Evolutionary conservation across 2,113 vertebrate species (phyloP).

Genomic region (Alethe castanea): DNA sequence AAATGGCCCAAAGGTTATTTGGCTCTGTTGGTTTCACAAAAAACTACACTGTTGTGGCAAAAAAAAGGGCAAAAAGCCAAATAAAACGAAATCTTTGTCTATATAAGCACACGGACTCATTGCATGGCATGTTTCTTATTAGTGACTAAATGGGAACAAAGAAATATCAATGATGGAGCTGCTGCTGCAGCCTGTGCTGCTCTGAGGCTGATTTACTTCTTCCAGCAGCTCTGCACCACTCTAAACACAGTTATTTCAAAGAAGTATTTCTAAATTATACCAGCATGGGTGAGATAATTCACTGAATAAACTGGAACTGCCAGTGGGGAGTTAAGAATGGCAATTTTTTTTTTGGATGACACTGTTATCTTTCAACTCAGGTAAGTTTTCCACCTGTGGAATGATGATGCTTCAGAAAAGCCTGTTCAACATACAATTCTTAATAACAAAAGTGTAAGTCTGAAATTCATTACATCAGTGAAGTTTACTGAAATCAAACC

Average conservation of each 20-base stretch:
- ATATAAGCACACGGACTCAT: background rate
- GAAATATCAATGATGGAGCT: background rate
- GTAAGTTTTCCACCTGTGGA: background rate
- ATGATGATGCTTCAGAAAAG: background rate
- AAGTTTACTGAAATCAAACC: background rate
- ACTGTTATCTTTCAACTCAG: background rate
- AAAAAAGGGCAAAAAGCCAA: background rate
- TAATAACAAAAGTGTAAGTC: background rate
- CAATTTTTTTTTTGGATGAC: background rate
- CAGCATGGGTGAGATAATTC: slow-evolving; percentile 23
- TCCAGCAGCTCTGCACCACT: background rate
- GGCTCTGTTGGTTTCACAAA: background rate
- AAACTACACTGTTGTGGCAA: background rate
- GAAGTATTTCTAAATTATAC: background rate
- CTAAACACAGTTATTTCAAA: background rate
- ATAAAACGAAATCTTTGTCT: background rate
- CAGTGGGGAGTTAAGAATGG: background rate
- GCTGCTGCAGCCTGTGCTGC: background rate
- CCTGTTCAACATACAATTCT: background rate
- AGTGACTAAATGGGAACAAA: background rate
- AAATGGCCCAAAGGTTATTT: background rate
- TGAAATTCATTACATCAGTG: background rate
- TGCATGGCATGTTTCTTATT: background rate
- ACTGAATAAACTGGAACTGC: slow-evolving; percentile 6
- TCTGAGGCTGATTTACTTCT: background rate